Base-by-base conservation (phyloP, 2,888 invertebrate genomes). In the Colostygia pectinataria region DNA sequence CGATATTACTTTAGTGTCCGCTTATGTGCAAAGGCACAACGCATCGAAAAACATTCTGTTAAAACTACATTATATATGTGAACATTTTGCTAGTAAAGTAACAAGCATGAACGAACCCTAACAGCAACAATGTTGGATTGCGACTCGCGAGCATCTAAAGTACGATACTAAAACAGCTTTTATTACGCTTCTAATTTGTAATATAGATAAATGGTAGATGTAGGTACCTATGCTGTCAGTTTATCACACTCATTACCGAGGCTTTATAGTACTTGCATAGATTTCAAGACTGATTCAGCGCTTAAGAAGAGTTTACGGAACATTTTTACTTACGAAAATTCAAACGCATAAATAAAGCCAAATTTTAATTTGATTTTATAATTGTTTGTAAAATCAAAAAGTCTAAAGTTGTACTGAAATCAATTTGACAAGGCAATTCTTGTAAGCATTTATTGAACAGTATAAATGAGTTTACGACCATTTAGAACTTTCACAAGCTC, bases 131-230 rank as follows among this genome's bases (percentile, higher is more conserved):
- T 49, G 53, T 49, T 43, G 15, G 37, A 51, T 41, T 41, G 51
- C 41, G 28, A 42, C 45, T 42, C 41, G 41, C 41, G 45, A 46
- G 51, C 51, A 49, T 38, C 43, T 43, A 39, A 53, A 53, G 46
- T 43, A 43, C 40, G 42, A 50, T 37, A 53, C 52, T 55, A 42
- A 52, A 55, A 33, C 34, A 31, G 47, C 48, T 48, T 48, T 53
- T 48, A 53, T 44, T 53, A 37, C 43, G 13, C 31, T 53, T 53
- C 44, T 48, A 48, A 53, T 53, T 53, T 44, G 53, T 53, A 48
- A 53, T 48, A 53, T 48, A 48, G 46, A 46, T 52, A 52, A 46
- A 52, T 52, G 38, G 46, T 46, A 34, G 38, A 29, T 52, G 52
- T 52, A 39, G 42, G 46, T 52, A n/a, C n/a, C n/a, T n/a, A n/a